These are phyloP conservation scores for Chelonia mydas DNA, from an alignment of 2,797 vertebrate genomes.

Conservation along the genomic window DNA sequence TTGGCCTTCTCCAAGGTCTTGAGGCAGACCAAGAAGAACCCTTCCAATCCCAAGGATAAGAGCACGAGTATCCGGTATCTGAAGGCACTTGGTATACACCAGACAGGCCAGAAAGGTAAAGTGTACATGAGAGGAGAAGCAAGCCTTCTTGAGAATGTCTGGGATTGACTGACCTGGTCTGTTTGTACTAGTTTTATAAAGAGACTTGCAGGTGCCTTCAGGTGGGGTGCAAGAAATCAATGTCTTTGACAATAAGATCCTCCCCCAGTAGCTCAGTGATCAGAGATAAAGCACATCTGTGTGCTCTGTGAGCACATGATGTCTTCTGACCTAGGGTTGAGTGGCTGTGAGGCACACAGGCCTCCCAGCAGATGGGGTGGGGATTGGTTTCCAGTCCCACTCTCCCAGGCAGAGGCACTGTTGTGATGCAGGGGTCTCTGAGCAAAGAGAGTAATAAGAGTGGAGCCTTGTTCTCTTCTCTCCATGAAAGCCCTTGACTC, in stretches of 20 bases:
- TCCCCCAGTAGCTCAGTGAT: not conserved
- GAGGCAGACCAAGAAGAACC: constrained; percentile 96
- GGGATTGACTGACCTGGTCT: not conserved
- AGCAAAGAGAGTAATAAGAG: constrained; percentile 21
- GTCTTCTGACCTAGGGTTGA: not conserved
- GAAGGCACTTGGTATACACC: constrained; percentile 91
- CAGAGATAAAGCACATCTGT: not conserved
- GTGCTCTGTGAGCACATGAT: accelerated
- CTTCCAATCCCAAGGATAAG: constrained; percentile 97
- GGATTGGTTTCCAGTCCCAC: not conserved
- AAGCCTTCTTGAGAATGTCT: not conserved
- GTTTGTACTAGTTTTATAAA: not conserved
- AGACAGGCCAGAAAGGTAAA: constrained; percentile 96
- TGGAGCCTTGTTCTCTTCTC: not conserved
- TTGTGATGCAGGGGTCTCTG: not conserved
- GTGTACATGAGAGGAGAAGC: not conserved
- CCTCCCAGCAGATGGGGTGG: not conserved
- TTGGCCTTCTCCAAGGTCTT: constrained; percentile 97
- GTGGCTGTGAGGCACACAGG: not conserved
- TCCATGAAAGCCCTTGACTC: not conserved
- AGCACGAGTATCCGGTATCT: constrained; percentile 97
- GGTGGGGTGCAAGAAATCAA: constrained; percentile 1
- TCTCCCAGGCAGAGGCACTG: not conserved
- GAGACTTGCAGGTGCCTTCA: constrained; percentile 19
- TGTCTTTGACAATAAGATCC: not conserved